Evolutionary conservation across 2,113 vertebrate genomes (phyloP), one percentile per base, ranked within the genome.

Genomic region (Amblyopsis rosae): DNA sequence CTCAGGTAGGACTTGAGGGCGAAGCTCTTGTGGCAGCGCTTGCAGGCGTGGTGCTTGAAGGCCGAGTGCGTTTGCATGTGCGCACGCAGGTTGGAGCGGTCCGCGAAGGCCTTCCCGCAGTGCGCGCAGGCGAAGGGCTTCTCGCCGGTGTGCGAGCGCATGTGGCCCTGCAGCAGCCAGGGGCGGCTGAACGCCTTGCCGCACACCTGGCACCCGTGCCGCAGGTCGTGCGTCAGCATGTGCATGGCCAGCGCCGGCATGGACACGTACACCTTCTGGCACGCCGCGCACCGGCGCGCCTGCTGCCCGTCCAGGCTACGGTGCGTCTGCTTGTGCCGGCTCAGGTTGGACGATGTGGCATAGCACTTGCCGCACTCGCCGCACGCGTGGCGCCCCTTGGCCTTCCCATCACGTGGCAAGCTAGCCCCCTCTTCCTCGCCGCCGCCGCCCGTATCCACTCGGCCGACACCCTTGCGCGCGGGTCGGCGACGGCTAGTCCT

Each of bases 241-340:
- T 96, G 95, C 95, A 96, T 96, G 75, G 95, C 95, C 89, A 96
- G 90, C 65, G 95, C 95, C 26, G 95, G 95, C 95, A 96, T 96
- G 87, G 95, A 96, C 79, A 96, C 95, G 70, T 96, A 96, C 0
- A 84, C 93, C 75, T 96, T 96, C 81, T 94, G 91, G 41, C 95
- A 96, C 58, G 95, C 95, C 9, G 95, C 93, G 55, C 95, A 97
- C 79, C 95, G 94, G 45, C 88, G 67, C 53, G 88, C 88, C 80
- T 87, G 88, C 57, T 81, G 83, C 64, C 88, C 83, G 79, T 90
- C 86, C 79, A 86, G 85, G 68, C 85, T 88, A 26, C 88, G 88
- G 60, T 90, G 88, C 16, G 86, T 90, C 77, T 88, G 88, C 77
- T 86, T 90, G 80, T 90, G 88, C 54, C 88, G 69, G 79, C 88